Evolutionary conservation across 1,140 invertebrate genomes (phyloP), one percentile per base, ranked within the genome.

Genomic region (Lanistes nyassanus): DNA sequence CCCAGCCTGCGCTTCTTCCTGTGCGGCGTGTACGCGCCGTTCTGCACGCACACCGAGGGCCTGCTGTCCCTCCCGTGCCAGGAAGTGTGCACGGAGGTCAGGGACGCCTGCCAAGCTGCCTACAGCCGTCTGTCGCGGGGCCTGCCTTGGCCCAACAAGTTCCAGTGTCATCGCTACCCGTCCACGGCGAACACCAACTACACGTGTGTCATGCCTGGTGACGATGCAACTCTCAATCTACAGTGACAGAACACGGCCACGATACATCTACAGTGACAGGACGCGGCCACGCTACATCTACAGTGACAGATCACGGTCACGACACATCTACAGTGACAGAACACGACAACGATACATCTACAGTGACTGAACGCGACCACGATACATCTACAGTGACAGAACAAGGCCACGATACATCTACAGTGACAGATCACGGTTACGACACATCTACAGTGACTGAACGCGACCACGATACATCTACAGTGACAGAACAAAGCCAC

Each of bases 161-260:
- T 85, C n/a, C 83, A 85, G 58, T 85, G 83, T 65, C 83, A 85
- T 68, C 76, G 80, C 23, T 85, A 83, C 60, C 82, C 83, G 6
- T 4, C 69, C 0, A 65, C 68, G 11, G 51, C 39, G 13, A 75
- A 65, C 36, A 34, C 53, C 0, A 39, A 69, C 53, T 64, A 51
- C 21, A 64, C 42, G n/a, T 80, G 79, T 65, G 79, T 74, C 68
- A 77, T 78, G 74, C 76, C 76, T 19, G 64, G 42, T 36, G 79
- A 80, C 19, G 58, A 11, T 26, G 29, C 26, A 6, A 16, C 64
- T 29, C n/a, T 39, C 26, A 39, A 23, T 39, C 66, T 60, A 23
- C 7, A 6, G 23, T 60, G 31, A n/a, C n/a, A n/a, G n/a, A n/a
- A n/a, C n/a, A n/a, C n/a, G 19, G 2, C 42, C 19, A 47, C 42